Percentiles rank a stretch among this genome's conserved stretches.
phyloP scores from a whole-genome alignment of 1,140 invertebrate genomes.

The Drosophila guanche region DNA sequence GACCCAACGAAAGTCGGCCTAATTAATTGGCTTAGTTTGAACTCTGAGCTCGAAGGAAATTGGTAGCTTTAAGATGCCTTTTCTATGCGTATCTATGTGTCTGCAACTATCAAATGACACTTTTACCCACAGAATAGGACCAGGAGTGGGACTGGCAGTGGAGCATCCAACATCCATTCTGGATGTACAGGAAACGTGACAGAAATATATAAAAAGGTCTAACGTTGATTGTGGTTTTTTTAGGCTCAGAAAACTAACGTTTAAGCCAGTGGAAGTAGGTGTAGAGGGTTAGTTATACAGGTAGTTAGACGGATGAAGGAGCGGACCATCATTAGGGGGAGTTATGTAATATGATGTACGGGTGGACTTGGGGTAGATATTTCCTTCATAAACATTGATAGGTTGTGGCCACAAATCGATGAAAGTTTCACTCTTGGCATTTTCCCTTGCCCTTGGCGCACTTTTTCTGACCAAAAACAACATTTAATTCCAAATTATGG shows the following conservation, averaged over 20 bases:
- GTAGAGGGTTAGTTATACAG: background rate
- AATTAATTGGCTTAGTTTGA: slow-evolving; percentile 77
- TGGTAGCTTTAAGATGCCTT: slow-evolving; percentile 50
- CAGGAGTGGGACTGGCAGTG: slow-evolving; percentile 10
- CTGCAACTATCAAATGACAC: slow-evolving; percentile 66
- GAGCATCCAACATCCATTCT: background rate
- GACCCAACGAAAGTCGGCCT: slow-evolving; percentile 49
- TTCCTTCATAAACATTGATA: slow-evolving; percentile 14
- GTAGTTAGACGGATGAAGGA: slow-evolving; percentile 8
- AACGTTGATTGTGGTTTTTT: slow-evolving; percentile 73
- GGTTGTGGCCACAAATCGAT: background rate
- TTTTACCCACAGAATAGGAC: slow-evolving; percentile 41
- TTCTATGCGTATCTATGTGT: slow-evolving; percentile 6
- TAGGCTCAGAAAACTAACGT: slow-evolving; percentile 23
- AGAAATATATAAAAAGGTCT: slow-evolving; percentile 65
- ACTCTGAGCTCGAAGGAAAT: slow-evolving; percentile 48
- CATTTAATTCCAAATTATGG: slow-evolving; percentile 76
- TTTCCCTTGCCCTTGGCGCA: slow-evolving; percentile 10
- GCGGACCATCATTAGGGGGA: slow-evolving; percentile 1
- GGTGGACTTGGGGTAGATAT: slow-evolving; percentile 5
- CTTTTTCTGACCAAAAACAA: slow-evolving; percentile 27
- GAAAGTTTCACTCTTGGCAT: slow-evolving; percentile 1
- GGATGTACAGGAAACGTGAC: slow-evolving; percentile 54
- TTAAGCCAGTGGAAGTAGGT: background rate
- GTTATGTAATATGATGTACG: background rate